Percentiles rank a stretch among this genome's conserved stretches.
Evolutionary conservation across 1,140 invertebrate genomes (phyloP).

Genomic region (Leptinotarsa lineolata): DNA sequence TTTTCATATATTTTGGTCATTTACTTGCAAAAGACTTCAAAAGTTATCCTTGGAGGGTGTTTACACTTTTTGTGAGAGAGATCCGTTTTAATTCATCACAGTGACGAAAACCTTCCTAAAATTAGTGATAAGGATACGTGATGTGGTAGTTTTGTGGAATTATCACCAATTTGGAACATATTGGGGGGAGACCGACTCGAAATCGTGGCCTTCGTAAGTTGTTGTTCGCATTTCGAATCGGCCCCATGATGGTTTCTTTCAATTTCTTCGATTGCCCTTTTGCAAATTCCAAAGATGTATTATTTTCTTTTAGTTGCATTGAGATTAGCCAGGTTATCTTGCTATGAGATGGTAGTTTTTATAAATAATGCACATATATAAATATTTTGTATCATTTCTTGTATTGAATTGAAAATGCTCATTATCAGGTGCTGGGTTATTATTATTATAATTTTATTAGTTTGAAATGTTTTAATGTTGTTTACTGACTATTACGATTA

Average conservation of each 20-base stretch:
- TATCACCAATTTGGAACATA: too few relatives aligned
- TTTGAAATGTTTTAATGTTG: slow-evolving; percentile 21
- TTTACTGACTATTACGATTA: neutral
- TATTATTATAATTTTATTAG: slow-evolving; percentile 11
- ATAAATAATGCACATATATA: slow-evolving; percentile 27
- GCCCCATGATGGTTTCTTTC: neutral
- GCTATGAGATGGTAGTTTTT: slow-evolving; percentile 6
- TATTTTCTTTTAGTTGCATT: neutral
- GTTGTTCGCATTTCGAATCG: too few relatives aligned
- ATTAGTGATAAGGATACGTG: neutral
- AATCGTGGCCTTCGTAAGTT: too few relatives aligned
- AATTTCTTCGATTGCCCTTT: neutral
- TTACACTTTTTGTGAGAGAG: too few relatives aligned
- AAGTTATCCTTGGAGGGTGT: too few relatives aligned
- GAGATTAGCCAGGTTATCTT: slow-evolving; percentile 17
- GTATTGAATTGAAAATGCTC: slow-evolving; percentile 29
- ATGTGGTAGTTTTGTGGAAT: too few relatives aligned
- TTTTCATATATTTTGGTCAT: too few relatives aligned
- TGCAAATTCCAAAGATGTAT: slow-evolving; percentile 4
- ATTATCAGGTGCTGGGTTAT: slow-evolving; percentile 34
- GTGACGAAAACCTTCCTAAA: neutral
- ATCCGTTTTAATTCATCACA: neutral
- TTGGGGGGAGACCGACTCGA: too few relatives aligned
- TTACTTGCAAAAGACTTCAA: too few relatives aligned
- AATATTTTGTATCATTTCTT: slow-evolving; percentile 27